phyloP scores from a whole-genome alignment of 2,797 vertebrate genomes.

The Mormyrops attenuatus region DNA sequence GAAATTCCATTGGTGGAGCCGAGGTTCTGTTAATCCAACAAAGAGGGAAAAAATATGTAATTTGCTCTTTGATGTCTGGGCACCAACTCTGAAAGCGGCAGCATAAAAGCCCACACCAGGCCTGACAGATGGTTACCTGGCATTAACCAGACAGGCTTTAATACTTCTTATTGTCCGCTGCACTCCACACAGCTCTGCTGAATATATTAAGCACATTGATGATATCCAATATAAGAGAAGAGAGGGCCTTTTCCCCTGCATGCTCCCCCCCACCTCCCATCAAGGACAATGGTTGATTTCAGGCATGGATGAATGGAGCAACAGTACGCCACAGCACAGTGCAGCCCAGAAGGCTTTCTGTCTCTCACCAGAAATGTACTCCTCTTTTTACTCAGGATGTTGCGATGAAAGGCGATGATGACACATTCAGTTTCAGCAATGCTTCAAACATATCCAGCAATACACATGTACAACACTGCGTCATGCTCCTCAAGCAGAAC shows the following conservation, averaged over 20 bases:
- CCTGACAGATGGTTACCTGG: constrained; percentile 60
- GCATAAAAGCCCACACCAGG: constrained; percentile 42
- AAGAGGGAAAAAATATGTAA: constrained; percentile 33
- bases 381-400: constrained; percentile 10
- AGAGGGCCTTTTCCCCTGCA: background rate
- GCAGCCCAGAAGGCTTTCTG: constrained; percentile 73
- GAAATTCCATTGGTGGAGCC: constrained; percentile 30
- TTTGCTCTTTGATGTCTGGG: constrained; percentile 47
- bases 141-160: constrained; percentile 49
- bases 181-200: constrained; percentile 19
- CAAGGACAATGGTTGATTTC: constrained; percentile 17
- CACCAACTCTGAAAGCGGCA: constrained; percentile 51
- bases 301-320: constrained; percentile 9
- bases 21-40: constrained; percentile 41
- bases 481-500: background rate
- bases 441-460: background rate
- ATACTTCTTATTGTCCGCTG: constrained; percentile 44
- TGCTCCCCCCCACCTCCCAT: background rate
- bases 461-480: background rate
- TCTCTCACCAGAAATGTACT: constrained; percentile 49
- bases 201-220: constrained; percentile 17
- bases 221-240: constrained; percentile 10
- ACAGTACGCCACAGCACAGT: constrained; percentile 27
- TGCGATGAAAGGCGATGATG: constrained; percentile 44
- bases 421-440: background rate